Conservation (phyloP, 2,888 invertebrate species). For the Idaea dimidiata region DNA sequence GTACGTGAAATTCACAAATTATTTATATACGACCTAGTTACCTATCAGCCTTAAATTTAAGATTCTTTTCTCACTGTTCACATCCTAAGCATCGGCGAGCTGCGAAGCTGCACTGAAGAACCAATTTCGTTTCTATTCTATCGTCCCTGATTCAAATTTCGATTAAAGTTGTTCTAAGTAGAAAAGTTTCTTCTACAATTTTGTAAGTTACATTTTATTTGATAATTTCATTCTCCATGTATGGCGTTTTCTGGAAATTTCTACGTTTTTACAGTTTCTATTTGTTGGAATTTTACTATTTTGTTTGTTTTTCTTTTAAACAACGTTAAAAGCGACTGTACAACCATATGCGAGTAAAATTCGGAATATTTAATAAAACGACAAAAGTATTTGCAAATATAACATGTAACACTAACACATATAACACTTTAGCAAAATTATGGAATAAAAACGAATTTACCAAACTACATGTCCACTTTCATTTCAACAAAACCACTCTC, state of each 20-base stretch:
- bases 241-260: background rate
- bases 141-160: constrained; percentile 29
- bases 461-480: background rate
- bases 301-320: background rate
- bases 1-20: no score
- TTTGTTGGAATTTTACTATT: background rate
- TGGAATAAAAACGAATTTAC: background rate
- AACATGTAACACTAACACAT: no score
- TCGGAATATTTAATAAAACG: no score
- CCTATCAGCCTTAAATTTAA: no score
- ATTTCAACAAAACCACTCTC: background rate
- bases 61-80: no score
- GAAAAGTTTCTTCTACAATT: constrained; percentile 15
- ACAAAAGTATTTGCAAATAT: no score
- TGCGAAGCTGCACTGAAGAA: constrained; percentile 44
- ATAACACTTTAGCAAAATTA: background rate
- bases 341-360: no score
- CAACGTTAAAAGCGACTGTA: no score
- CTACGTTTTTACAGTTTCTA: background rate
- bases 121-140: constrained; percentile 49
- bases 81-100: background rate
- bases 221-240: background rate
- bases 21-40: no score
- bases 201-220: background rate
- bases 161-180: constrained; percentile 22